Evolutionary conservation across 37 sponge, comb jelly and placozoan species (phyloP).

Genomic region (Ianthella basta): DNA sequence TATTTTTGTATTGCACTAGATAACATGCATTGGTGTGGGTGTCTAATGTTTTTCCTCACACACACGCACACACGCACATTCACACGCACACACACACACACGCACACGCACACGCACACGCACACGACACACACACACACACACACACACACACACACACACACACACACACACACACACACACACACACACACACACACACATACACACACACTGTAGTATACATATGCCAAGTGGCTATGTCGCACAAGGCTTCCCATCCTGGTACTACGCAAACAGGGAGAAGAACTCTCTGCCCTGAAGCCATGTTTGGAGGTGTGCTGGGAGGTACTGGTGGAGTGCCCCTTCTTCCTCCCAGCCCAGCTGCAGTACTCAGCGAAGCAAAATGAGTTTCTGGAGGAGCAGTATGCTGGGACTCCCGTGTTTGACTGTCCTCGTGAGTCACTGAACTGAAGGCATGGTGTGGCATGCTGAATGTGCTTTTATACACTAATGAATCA

Average conservation of each 20-base stretch:
- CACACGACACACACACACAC: constrained; percentile 40
- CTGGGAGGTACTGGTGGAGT: constrained; percentile 28
- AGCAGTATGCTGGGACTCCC: constrained; percentile 11
- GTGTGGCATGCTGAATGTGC: no score
- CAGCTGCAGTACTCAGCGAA: neutral
- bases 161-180: constrained; percentile 36
- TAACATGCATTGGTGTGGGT: neutral
- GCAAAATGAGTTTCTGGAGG: neutral
- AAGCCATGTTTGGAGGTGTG: constrained; percentile 28
- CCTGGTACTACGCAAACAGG: neutral
- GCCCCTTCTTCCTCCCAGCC: constrained; percentile 15
- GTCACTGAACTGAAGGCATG: no score
- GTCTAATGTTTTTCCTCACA: neutral
- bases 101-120: neutral
- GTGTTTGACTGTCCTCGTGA: constrained; percentile 23
- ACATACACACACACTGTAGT: no score
- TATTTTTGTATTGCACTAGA: neutral
- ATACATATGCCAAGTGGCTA: neutral
- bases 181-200: constrained; percentile 38
- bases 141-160: neutral
- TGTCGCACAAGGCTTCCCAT: constrained; percentile 23
- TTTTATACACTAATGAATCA: no score
- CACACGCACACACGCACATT: constrained; percentile 29
- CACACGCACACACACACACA: constrained; percentile 32
- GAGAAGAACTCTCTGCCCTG: neutral